Percentiles rank a stretch among this genome's conserved stretches.
Conservation (phyloP, 2,113 vertebrate genomes). For the Carassius carassius region DNA sequence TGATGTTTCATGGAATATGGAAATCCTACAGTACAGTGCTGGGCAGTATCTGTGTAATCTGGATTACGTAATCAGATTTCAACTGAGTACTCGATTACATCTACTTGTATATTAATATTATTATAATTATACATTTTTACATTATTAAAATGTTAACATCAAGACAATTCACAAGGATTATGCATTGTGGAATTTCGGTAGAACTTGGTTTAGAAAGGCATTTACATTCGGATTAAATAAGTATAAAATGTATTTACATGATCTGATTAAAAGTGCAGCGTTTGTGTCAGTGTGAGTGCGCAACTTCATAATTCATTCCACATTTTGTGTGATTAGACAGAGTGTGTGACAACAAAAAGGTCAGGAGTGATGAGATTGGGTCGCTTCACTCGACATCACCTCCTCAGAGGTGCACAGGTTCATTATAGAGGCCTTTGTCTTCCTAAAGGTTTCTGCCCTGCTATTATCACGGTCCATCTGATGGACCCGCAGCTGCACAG, state of each 20-base stretch:
- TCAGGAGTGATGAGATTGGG: constrained; percentile 69
- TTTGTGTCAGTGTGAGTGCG: too few species aligned
- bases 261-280: background rate
- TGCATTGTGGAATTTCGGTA: background rate
- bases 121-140: too few species aligned
- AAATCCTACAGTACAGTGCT: background rate
- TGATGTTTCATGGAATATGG: background rate
- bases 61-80: too few species aligned
- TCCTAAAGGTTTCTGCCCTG: constrained; percentile 71
- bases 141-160: too few species aligned
- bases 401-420: constrained; percentile 49
- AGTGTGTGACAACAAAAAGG: constrained; percentile 63
- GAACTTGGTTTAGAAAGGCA: background rate
- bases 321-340: constrained; percentile 25
- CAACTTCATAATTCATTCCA: background rate
- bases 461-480: constrained; percentile 38
- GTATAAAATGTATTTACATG: background rate
- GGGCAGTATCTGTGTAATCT: too few species aligned
- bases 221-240: background rate
- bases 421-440: constrained; percentile 70
- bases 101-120: too few species aligned
- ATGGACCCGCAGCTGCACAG: constrained; percentile 17
- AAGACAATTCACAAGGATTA: too few species aligned
- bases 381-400: constrained; percentile 60
- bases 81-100: too few species aligned